These are phyloP conservation scores for Linepithema humile DNA, from an alignment of 1,140 invertebrate genomes.

Conservation along the genomic window DNA sequence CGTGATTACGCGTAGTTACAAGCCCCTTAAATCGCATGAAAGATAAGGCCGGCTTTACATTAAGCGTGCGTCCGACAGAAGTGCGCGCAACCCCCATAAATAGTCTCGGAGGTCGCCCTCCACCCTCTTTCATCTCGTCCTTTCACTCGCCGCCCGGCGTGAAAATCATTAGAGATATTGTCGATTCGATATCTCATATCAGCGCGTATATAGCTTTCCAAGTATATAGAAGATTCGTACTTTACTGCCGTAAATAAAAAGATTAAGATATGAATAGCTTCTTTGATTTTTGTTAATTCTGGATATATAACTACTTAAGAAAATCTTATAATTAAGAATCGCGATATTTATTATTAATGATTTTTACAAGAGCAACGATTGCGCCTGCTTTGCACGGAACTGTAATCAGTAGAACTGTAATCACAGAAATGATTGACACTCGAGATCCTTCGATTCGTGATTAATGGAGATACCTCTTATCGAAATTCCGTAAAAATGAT, in stretches of 20 bases:
- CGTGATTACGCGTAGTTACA: conserved; percentile 75
- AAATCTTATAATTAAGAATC: neutral
- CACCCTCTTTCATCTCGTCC: conserved; percentile 11
- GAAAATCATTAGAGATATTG: conserved; percentile 20
- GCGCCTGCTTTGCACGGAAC: too few species aligned
- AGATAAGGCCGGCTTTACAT: conserved; percentile 73
- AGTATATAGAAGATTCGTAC: neutral
- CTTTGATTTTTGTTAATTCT: neutral
- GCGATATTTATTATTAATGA: neutral
- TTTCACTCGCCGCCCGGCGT: neutral
- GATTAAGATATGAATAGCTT: neutral
- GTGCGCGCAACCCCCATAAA: conserved; percentile 69
- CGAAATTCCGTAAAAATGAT: conserved; percentile 4
- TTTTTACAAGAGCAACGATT: too few species aligned
- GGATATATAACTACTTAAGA: neutral
- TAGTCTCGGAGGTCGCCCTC: conserved; percentile 32
- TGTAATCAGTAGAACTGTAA: neutral
- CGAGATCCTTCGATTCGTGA: too few species aligned
- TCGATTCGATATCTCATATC: neutral
- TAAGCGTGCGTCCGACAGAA: conserved; percentile 67
- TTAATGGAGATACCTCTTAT: too few species aligned
- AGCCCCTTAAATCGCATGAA: conserved; percentile 73
- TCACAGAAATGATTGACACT: conserved; percentile 14
- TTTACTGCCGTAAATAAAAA: neutral
- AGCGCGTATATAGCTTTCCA: too few species aligned